Evolutionary conservation across 2,113 vertebrate genomes (phyloP), one percentile per base, ranked within the genome.

Genomic region (Microcebus murinus): DNA sequence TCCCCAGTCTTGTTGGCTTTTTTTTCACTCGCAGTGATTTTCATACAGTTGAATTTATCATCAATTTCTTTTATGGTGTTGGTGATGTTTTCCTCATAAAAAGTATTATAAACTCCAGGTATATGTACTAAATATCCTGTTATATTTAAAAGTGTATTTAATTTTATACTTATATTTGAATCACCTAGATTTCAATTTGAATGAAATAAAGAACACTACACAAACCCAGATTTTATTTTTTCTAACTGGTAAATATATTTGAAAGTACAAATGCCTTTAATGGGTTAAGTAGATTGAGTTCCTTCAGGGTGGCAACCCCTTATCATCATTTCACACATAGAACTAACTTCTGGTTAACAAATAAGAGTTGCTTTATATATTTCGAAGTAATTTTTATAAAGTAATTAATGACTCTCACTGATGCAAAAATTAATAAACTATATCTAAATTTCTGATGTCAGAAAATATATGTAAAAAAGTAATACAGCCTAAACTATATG

Each of bases 331-430:
- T 31, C 14, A 87, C 20, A 50, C 7, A 36, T 3, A 25, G 1
- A 81, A 27, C 13, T 84, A 63, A 39, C n/a, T 4, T 71, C 48
- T 45, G 29, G 29, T 48, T 81, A 65, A 80, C 3, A 90, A 29
- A 63, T 17, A 67, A 17, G 23, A 73, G 29, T 48, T 59, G 61
- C 27, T 84, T 79, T 39, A 50, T 74, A 65, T 23, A 50, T 71
- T 79, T 77, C 81, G 23, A 95, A 77, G 10, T 87, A 91, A 88
- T 34, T 82, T 93, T 93, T 63, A 79, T 68, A 61, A 93, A n/a
- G 1, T 59, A 85, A 31, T 73, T 34, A 93, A 93, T 91, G 18
- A 86, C 27, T 15, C 85, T 85, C 21, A 55, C 31, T 21, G 63
- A 85, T 79, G 25, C 1, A 39, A n/a, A 55, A 80, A 87, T 77